A percentile compares a stretch with the other conserved stretches of the same genome.
These are phyloP conservation scores for Sebastes hopkinsi DNA, from an alignment of 2,797 vertebrate genomes.

Conservation along the genomic window DNA sequence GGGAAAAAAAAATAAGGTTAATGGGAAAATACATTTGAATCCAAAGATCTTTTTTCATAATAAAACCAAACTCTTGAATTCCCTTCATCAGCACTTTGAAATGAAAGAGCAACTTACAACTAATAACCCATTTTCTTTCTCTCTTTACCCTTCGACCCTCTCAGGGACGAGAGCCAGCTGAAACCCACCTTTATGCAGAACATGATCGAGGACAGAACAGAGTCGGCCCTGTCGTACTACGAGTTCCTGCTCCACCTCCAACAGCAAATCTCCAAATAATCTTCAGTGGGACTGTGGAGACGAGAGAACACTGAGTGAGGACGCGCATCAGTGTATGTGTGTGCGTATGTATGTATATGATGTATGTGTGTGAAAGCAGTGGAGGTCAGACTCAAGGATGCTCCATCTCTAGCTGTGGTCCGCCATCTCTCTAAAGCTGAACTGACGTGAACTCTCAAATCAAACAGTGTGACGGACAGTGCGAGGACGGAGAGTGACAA, in stretches of 20 bases:
- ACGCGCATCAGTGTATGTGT: slow-evolving; percentile 11
- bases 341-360: slow-evolving; percentile 13
- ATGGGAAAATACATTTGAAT: background rate
- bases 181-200: slow-evolving; percentile 93
- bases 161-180: slow-evolving; percentile 92
- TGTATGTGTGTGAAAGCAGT: slow-evolving; percentile 15
- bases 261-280: slow-evolving; percentile 96
- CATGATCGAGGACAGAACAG: slow-evolving; percentile 97
- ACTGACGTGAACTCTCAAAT: slow-evolving; percentile 33
- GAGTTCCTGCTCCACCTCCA: slow-evolving; percentile 97
- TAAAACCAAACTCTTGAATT: too few relatives aligned
- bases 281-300: slow-evolving; percentile 3
- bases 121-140: background rate
- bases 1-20: background rate
- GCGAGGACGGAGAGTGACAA: slow-evolving; percentile 1
- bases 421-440: slow-evolving; percentile 42
- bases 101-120: background rate
- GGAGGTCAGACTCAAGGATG: slow-evolving; percentile 24
- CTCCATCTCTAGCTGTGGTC: slow-evolving; percentile 44
- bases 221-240: slow-evolving; percentile 97
- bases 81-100: background rate
- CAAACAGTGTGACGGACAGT: slow-evolving; percentile 12
- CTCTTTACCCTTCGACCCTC: background rate
- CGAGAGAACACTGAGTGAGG: slow-evolving; percentile 7
- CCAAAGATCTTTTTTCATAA: background rate